Base-by-base conservation (phyloP, 2,888 invertebrate genomes). In the Polietes domitor region DNA sequence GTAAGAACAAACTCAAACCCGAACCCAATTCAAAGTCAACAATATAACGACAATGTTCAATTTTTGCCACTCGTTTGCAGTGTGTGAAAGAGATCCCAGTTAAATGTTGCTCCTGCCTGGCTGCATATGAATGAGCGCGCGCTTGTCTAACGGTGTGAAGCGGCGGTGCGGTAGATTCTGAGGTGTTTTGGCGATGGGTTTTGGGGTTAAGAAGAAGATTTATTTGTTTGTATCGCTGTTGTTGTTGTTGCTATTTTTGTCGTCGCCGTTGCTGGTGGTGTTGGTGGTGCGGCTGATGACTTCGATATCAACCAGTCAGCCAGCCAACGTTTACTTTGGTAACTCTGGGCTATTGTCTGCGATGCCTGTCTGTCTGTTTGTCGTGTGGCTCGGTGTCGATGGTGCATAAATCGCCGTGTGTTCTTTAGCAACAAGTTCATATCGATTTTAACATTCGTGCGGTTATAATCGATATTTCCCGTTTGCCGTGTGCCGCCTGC, bases 361-460 rank as follows among this genome's bases (percentile, higher is more conserved):
- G 47, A n/a, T 47, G 47, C 12, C 24, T 55, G 24, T 55, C 73
- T 32, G 58, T 15, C n/a, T 53, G 65, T 10, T 61, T 72, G 53
- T 65, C 41, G 68, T n/a, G 41, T 63, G 63, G 63, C 7, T 17
- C 58, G 63, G 58, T n/a, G 63, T 78, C 47, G 77, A 72, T 75
- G 84, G 81, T 80, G 84, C 75, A 83, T 86, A 86, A 85, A 85
- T 86, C 83, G 81, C 75, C 68, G 83, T 75, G 83, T 82, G 80
- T 72, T 83, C 77, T 78, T 78, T 72, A 83, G 85, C 86, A 86
- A 83, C 85, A 85, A 83, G 86, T 86, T 85, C 85, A 86, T 81
- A 86, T 84, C 76, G 84, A 84, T 84, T 84, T 84, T 79, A 78
- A 73, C 76, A 65, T 68, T 79, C 84, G 78, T 79, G 50, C 78